phyloP scores from a whole-genome alignment of 2,797 vertebrate genomes.

The Parotocinclus haroldoi region DNA sequence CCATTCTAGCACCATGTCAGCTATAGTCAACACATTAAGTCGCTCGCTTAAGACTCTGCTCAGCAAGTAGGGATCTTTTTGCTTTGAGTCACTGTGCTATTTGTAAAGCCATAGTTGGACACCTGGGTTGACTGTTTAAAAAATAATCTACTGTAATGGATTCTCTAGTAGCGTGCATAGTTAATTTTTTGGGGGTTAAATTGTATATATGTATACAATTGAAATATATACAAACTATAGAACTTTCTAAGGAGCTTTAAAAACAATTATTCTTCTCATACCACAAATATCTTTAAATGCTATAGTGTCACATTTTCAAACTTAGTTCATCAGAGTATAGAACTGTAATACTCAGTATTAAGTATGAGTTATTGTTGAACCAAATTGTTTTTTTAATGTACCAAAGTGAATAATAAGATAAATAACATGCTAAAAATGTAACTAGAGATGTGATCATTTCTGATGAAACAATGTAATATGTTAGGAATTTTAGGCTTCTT shows the following conservation, averaged over 20 bases:
- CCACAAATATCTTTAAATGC: conserved; percentile 35
- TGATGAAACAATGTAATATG: background rate
- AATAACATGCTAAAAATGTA: conserved; percentile 20
- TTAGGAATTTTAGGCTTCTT: too few relatives aligned
- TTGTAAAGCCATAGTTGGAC: conserved; percentile 49
- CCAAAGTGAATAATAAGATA: conserved; percentile 19
- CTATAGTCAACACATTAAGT: conserved; percentile 95
- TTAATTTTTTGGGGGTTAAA: conserved; percentile 83
- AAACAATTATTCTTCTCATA: conserved; percentile 35
- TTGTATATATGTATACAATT: conserved; percentile 66
- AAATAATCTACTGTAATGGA: conserved; percentile 28
- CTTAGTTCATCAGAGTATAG: conserved; percentile 20
- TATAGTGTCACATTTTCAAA: conserved; percentile 37
- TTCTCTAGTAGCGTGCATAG: conserved; percentile 78
- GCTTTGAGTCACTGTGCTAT: conserved; percentile 8
- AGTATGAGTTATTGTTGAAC: conserved; percentile 54
- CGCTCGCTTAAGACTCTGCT: conserved; percentile 98
- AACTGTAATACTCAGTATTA: conserved; percentile 52
- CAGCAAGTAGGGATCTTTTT: conserved; percentile 79
- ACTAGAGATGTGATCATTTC: conserved; percentile 21
- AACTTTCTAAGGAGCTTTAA: conserved; percentile 64
- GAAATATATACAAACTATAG: conserved; percentile 63
- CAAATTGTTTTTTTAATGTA: conserved; percentile 39
- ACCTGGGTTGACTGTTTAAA: conserved; percentile 22
- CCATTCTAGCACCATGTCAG: conserved; percentile 95